Conservation (phyloP, 1,140 invertebrate species). For the Neodiprion fabricii region DNA sequence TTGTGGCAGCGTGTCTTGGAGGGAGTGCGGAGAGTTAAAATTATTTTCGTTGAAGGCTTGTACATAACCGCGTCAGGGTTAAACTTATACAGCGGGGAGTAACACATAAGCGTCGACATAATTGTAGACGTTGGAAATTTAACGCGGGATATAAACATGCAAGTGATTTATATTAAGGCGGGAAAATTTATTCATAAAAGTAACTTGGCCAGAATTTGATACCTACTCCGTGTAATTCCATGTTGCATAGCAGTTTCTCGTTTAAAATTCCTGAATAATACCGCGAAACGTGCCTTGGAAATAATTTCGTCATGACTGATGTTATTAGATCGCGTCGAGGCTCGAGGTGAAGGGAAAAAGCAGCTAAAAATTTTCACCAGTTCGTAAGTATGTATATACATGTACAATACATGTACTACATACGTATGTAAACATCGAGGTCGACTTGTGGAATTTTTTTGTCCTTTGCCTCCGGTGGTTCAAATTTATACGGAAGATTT, state of each 20-base stretch:
- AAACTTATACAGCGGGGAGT: too few relatives aligned
- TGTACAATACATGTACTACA: too few relatives aligned
- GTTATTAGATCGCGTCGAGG: slow-evolving; percentile 12
- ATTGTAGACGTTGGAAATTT: slow-evolving; percentile 13
- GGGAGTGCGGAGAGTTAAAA: too few relatives aligned
- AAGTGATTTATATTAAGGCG: slow-evolving; percentile 12
- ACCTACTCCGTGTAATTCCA: not conserved
- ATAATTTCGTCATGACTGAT: slow-evolving; percentile 20
- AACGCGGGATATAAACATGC: slow-evolving; percentile 6
- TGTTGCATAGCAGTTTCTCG: slow-evolving; percentile 12
- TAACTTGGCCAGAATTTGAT: not conserved
- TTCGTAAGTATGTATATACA: too few relatives aligned
- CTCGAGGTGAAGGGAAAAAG: not conserved
- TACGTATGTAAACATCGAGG: not conserved
- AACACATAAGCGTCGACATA: not conserved
- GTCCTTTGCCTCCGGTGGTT: not conserved
- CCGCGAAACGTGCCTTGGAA: not conserved
- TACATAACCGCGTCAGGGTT: too few relatives aligned
- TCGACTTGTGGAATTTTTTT: not conserved
- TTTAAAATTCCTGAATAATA: slow-evolving; percentile 14
- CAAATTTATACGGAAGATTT: not conserved
- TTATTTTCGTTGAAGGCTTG: too few relatives aligned
- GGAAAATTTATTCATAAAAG: slow-evolving; percentile 17
- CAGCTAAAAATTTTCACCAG: not conserved
- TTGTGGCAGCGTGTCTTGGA: too few relatives aligned